phyloP scores from a whole-genome alignment of 2,797 vertebrate species.

The Amazona finschi region DNA sequence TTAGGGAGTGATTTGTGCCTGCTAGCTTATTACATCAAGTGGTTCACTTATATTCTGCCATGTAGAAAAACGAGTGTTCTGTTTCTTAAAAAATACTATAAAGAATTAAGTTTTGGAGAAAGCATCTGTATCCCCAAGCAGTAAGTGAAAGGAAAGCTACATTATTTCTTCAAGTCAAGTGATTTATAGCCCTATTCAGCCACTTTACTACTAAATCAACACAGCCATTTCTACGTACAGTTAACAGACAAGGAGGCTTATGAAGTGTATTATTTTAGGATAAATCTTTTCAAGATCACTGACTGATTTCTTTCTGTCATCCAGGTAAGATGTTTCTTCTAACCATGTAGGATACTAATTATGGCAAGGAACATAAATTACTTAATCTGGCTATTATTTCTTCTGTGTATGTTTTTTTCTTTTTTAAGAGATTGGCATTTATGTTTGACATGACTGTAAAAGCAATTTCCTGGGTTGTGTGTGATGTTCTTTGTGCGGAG shows the following conservation, averaged over 20 bases:
- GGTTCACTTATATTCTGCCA: not conserved
- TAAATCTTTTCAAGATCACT: not conserved
- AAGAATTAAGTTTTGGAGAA: slow-evolving; percentile 21
- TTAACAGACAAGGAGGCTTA: not conserved
- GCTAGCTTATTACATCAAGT: not conserved
- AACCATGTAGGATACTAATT: not conserved
- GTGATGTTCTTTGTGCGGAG: not conserved
- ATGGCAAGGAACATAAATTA: not conserved
- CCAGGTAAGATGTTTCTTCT: not conserved
- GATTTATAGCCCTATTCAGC: slow-evolving; percentile 11
- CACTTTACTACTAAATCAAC: not conserved
- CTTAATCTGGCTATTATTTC: not conserved
- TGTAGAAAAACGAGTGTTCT: not conserved
- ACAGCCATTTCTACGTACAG: not conserved
- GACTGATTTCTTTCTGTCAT: not conserved
- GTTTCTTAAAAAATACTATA: slow-evolving; percentile 12
- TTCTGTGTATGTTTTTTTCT: not conserved
- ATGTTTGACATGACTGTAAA: not conserved
- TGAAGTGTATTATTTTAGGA: slow-evolving; percentile 7
- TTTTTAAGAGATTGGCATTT: not conserved
- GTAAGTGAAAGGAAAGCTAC: slow-evolving; percentile 17
- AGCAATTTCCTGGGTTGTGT: not conserved
- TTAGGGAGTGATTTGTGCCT: slow-evolving; percentile 2
- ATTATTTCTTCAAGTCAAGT: slow-evolving; percentile 44
- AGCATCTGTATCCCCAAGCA: not conserved